Evolutionary conservation across 2,113 vertebrate genomes (phyloP), one percentile per base, ranked within the genome.

Genomic region (Channa maculata): DNA sequence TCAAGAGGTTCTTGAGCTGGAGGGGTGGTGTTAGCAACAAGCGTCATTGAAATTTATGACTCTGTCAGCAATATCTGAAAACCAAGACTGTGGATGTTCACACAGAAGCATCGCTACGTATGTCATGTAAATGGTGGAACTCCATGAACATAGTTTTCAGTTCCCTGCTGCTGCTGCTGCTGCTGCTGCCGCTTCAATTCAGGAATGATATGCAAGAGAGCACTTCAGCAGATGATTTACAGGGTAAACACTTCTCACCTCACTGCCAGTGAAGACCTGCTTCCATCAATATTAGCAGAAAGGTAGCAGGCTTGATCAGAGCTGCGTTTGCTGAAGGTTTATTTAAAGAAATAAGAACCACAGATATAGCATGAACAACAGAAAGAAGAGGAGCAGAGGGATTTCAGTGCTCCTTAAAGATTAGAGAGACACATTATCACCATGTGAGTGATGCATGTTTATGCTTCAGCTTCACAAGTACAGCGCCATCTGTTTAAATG

Each of bases 31-130:
- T 58, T 38, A 5, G 24, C 10, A 65, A 45, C 46, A 68, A 73
- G 52, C 33, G 55, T 70, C 52, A 65, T 71, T 80, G 75, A 87
- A 65, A 87, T 88, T 70, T 75, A 82, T 81, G 64, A 66, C 62
- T 7, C 54, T 70, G 85, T 85, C 76, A 84, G 64, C 43, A 52
- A 57, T 69, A 66, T 66, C 54, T 66, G 55, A 76, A 81, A 90
- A 52, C 63, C 63, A 36, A 77, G 51, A 45, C 64, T 60, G 66
- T n/a, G 39, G 34, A 45, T 79, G 41, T 78, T 71, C 55, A 52
- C 60, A 53, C 37, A 80, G 72, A 61, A 1, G 24, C 24, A 24
- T 24, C 24, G 1, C 24, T 24, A 24, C 24, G 24, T 24, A 24
- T 24, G 24, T 24, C 24, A 24, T 24, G 24, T 24, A 24, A 24